Base-by-base conservation (phyloP, 2,888 invertebrate genomes). In the Tachina fera region DNA sequence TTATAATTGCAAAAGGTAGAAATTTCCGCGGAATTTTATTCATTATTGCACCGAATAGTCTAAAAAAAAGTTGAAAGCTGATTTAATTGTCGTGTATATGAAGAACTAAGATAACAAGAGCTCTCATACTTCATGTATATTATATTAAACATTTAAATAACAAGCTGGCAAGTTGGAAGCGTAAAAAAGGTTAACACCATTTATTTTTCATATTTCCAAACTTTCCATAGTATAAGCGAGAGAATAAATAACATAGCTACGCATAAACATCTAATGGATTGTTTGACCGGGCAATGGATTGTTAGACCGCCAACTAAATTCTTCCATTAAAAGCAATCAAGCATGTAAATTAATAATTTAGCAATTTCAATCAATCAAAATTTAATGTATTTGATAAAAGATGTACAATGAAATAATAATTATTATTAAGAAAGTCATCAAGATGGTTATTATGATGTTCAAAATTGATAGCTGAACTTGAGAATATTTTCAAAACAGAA, bases 281-380 rank as follows among this genome's bases (percentile, higher is more conserved):
- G 13, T 22, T 41, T n/a, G 63, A 22, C 19, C 31, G 22, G 22
- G 43, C 51, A 10, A n/a, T n/a, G n/a, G n/a, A n/a, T n/a, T n/a
- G n/a, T n/a, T n/a, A n/a, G n/a, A 4, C 67, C 31, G 22, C 31
- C 31, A 31, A 31, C 13, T 43, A 56, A 47, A 79, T 53, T 71
- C 39, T 31, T 78, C 53, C 63, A 85, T 78, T 85, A 70, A 85
- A 81, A 78, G 63, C 78, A 82, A 78, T 81, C 77, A 77, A 85
- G 61, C 53, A 63, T 79, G 76, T 76, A 78, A 81, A 82, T 84
- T 84, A 81, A 83, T 77, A 70, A 63, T 74, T 77, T 65, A 74
- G 43, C 72, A 70, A 81, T 87, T 84, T 81, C 78, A 84, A 84
- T 84, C 87, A 87, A 87, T 87, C 87, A 87, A 87, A 84, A 81